Conservation (phyloP, 1,140 invertebrate genomes). For the Tetranychus cinnabarinus region DNA sequence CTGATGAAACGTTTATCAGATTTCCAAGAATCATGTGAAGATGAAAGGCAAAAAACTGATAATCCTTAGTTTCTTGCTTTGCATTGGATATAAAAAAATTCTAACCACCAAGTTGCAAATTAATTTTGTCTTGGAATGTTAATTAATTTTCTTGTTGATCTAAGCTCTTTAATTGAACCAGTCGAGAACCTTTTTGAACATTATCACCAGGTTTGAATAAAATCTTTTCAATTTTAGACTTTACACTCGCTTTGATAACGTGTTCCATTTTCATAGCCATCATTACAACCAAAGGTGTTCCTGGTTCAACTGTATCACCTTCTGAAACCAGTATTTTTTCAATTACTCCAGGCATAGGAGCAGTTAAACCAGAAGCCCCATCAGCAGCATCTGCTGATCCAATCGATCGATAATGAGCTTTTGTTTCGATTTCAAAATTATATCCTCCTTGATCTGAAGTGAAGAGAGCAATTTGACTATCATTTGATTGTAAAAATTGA, state of each 20-base stretch:
- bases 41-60: too few relatives aligned
- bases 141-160: too few relatives aligned
- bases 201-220: slow-evolving; percentile 50
- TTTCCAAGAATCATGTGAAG: too few relatives aligned
- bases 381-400: not conserved
- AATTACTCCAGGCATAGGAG: slow-evolving; percentile 86
- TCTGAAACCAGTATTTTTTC: slow-evolving; percentile 62
- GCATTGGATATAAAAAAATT: too few relatives aligned
- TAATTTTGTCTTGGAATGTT: too few relatives aligned
- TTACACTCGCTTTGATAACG: slow-evolving; percentile 50
- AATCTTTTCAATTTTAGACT: slow-evolving; percentile 47
- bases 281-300: slow-evolving; percentile 63
- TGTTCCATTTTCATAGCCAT: slow-evolving; percentile 99
- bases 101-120: too few relatives aligned
- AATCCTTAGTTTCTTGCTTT: too few relatives aligned
- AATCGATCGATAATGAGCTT: not conserved
- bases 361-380: slow-evolving; percentile 14
- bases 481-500: not conserved
- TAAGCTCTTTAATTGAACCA: too few relatives aligned
- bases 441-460: not conserved
- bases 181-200: slow-evolving; percentile 39
- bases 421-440: not conserved
- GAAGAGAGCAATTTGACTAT: not conserved
- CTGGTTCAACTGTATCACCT: slow-evolving; percentile 50
- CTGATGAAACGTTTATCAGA: too few relatives aligned